These are phyloP conservation scores for Pteropus alecto DNA, from an alignment of 2,113 vertebrate genomes.

Conservation along the genomic window DNA sequence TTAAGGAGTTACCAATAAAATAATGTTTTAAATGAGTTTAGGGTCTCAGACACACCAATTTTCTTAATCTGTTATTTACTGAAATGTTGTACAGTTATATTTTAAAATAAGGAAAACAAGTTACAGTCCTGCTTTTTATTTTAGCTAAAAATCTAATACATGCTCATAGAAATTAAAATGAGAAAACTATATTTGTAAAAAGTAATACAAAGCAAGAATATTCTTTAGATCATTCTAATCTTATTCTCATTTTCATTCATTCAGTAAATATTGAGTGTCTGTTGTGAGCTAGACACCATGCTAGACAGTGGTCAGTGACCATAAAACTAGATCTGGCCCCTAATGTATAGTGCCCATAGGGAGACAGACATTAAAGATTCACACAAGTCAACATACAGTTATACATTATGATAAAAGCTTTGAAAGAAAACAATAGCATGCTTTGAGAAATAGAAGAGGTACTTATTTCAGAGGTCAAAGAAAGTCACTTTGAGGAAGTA, in stretches of 20 bases:
- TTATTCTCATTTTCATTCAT: background rate
- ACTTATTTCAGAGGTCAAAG: background rate
- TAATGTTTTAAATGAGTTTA: background rate
- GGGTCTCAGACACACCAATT: background rate
- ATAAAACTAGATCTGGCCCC: background rate
- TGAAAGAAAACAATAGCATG: background rate
- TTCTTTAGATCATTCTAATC: background rate
- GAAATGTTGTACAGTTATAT: background rate
- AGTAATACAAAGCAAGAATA: background rate
- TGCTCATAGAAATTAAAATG: conserved; percentile 11
- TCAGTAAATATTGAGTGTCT: background rate
- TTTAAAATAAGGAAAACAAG: background rate
- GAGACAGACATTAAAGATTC: background rate
- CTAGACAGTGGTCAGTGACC: background rate
- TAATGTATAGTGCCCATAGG: background rate
- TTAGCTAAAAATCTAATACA: background rate
- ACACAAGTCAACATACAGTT: background rate
- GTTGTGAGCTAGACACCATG: background rate
- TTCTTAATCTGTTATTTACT: conserved; percentile 14
- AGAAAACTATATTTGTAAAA: background rate
- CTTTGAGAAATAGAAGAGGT: background rate
- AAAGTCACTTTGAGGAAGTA: conserved; percentile 1
- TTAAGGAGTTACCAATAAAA: conserved; percentile 1
- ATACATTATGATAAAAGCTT: background rate
- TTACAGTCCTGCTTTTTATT: background rate